Evolutionary conservation across 2,888 invertebrate genomes (phyloP).

Genomic region (Julus scanicus): DNA sequence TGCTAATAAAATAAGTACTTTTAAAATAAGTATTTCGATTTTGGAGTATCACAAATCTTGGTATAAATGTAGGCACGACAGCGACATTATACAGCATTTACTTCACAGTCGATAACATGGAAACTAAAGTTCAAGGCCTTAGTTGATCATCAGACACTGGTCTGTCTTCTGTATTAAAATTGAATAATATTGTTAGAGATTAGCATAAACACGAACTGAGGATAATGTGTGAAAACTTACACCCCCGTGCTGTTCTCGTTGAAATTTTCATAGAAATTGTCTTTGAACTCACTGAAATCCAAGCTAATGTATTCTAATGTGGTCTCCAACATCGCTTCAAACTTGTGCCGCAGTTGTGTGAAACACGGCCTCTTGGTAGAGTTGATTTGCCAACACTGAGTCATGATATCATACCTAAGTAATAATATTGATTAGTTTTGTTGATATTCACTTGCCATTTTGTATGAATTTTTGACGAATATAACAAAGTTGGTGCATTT

Average conservation of each 20-base stretch:
- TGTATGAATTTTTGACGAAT: neutral
- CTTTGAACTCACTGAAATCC: neutral
- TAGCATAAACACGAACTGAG: neutral
- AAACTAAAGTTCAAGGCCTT: neutral
- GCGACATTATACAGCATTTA: neutral
- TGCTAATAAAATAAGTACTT: too few species aligned
- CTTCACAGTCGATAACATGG: neutral
- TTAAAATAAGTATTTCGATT: neutral
- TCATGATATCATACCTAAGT: constrained; percentile 80
- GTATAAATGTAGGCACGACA: neutral
- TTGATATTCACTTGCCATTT: neutral
- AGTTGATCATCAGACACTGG: neutral
- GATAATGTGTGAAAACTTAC: neutral
- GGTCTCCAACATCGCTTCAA: constrained; percentile 69
- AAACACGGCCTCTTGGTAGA: constrained; percentile 80
- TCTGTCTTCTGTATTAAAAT: neutral
- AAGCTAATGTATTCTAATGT: constrained; percentile 59
- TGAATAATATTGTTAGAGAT: neutral
- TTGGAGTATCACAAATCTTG: neutral
- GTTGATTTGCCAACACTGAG: constrained; percentile 77
- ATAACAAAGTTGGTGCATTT: neutral
- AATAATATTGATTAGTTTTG: too few species aligned
- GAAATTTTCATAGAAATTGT: neutral
- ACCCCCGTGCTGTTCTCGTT: neutral
- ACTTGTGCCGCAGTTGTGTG: constrained; percentile 70